Conservation (phyloP, 2,113 vertebrate genomes). For the Globicephala melas region DNA sequence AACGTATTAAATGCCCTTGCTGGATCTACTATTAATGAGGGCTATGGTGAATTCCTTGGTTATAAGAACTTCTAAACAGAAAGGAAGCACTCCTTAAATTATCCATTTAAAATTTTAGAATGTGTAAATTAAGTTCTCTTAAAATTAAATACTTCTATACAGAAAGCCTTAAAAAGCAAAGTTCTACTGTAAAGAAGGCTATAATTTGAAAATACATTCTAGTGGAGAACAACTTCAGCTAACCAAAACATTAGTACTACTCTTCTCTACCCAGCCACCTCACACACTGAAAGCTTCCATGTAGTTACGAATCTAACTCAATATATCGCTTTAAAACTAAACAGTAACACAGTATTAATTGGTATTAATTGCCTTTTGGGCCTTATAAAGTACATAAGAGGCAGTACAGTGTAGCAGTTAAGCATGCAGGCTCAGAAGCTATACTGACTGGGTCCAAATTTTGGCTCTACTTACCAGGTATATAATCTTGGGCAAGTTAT, state of each 20-base stretch:
- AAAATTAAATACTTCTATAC: neutral
- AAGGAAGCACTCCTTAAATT: neutral
- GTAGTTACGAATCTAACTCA: neutral
- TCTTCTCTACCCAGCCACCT: neutral
- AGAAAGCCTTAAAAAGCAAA: slow-evolving; percentile 41
- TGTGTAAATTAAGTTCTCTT: neutral
- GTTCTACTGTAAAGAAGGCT: neutral
- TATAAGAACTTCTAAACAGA: neutral
- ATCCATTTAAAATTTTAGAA: neutral
- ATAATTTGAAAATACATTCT: neutral
- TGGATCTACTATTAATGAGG: neutral
- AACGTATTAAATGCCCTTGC: neutral
- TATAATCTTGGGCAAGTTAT: neutral
- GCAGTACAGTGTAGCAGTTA: neutral
- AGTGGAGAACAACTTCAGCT: neutral
- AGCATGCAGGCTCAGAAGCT: neutral
- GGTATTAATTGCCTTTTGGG: neutral
- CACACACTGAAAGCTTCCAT: neutral
- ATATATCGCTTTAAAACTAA: slow-evolving; percentile 2
- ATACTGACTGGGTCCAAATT: neutral
- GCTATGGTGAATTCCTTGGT: neutral
- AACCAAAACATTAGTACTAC: neutral
- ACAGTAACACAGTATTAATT: neutral
- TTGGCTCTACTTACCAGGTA: neutral
- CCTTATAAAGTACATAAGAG: neutral